Percentiles rank a stretch among this genome's conserved stretches.
phyloP scores from a whole-genome alignment of 2,888 invertebrate genomes.

The Dryocosmus kuriphilus region DNA sequence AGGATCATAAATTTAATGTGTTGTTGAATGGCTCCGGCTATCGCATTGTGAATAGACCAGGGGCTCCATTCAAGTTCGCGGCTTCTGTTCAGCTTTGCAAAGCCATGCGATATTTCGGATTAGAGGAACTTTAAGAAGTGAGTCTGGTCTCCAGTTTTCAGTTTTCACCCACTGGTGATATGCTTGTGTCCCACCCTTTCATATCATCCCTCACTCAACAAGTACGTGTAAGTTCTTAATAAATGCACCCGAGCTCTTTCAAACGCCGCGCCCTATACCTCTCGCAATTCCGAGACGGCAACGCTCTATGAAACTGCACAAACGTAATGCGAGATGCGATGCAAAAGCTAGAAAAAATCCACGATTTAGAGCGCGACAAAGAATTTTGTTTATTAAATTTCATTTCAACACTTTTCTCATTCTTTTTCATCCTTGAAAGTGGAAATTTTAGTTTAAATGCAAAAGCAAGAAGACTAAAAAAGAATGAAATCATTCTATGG shows the following conservation, averaged over 20 bases:
- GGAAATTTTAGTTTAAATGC: not conserved
- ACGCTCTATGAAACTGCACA: not conserved
- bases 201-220: not conserved
- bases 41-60: slow-evolving; percentile 23
- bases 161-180: not conserved
- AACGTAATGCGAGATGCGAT: not conserved
- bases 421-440: not conserved
- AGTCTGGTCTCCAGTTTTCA: not conserved
- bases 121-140: slow-evolving; percentile 5
- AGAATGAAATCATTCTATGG: not conserved
- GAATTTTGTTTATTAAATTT: not conserved
- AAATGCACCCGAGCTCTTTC: not conserved
- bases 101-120: slow-evolving; percentile 5
- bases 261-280: not conserved
- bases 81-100: slow-evolving; percentile 16
- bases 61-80: not conserved
- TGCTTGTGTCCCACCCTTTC: not conserved
- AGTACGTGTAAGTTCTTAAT: not conserved
- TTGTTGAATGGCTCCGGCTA: slow-evolving; percentile 11
- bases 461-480: not conserved
- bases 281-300: not conserved
- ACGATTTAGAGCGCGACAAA: not conserved
- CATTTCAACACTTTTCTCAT: not conserved
- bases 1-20: slow-evolving; percentile 25
- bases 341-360: not conserved